Base-by-base conservation (phyloP, 2,888 invertebrate species). In the Eristalis tenax region DNA sequence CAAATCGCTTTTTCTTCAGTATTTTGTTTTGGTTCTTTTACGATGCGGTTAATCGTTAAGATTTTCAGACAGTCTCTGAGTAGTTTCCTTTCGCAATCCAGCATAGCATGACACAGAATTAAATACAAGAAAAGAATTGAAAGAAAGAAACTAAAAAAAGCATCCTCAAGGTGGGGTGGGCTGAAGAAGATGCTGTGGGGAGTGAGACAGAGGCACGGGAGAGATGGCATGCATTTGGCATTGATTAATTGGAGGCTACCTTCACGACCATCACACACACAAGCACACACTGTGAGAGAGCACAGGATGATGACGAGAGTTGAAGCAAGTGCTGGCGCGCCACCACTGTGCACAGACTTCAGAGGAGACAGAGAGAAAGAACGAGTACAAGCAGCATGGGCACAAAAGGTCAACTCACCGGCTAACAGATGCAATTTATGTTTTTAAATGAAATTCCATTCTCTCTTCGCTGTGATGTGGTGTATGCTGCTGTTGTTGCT, bases 391-490 rank as follows among this genome's bases (percentile, higher is more conserved):
- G 79, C 71, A 80, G 83, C 83, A 83, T 82, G 61, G 71, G 83
- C 87, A 74, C 83, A 87, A 87, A 83, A 87, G 87, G 87, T 87
- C 87, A 87, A 87, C 78, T 87, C 87, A 83, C 83, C 87, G 87
- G 76, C 87, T 87, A 80, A 87, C 87, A 87, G 87, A 87, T 87
- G 83, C 87, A 87, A 87, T 83, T 87, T 87, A 87, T 87, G 87
- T 87, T 87, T 86, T 79, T 83, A 87, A 87, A 79, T 76, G 83
- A 87, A 87, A 87, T 87, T 83, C 87, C 87, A 87, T 83, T 87
- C 80, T 83, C 76, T 76, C 26, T 70, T 40, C 43, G 15, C 23
- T 64, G 26, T 28, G 75, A 43, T 43, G 83, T 83, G 76, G 61
- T 82, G 76, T 74, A 75, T 75, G 59, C 18, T 57, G 76, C 61